Conservation (phyloP, 2,797 vertebrate species). For the Cottoperca gobio region DNA sequence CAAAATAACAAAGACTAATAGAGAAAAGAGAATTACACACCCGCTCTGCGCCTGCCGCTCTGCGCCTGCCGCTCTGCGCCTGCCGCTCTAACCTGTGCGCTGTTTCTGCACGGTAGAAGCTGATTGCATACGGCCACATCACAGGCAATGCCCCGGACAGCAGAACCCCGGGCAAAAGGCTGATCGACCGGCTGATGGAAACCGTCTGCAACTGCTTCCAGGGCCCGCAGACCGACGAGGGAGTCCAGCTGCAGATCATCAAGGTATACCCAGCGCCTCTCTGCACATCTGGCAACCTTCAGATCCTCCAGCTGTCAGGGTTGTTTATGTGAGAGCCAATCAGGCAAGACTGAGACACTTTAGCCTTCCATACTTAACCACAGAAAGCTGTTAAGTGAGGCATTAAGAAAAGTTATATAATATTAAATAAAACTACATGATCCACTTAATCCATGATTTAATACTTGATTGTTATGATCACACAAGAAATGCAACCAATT, state of each 20-base stretch:
- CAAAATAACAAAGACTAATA: too few species aligned
- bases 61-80: too few species aligned
- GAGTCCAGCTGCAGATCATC: slow-evolving; percentile 98
- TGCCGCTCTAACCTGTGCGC: neutral
- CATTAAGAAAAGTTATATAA: neutral
- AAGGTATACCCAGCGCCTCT: slow-evolving; percentile 85
- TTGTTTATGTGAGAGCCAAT: neutral
- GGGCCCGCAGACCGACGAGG: slow-evolving; percentile 96
- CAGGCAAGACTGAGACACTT: neutral
- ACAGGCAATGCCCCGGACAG: slow-evolving; percentile 97
- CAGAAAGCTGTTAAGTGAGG: neutral
- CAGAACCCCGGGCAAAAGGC: slow-evolving; percentile 90
- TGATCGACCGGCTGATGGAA: slow-evolving; percentile 96
- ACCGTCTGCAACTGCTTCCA: slow-evolving; percentile 97
- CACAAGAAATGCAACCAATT: too few species aligned
- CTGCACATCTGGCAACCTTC: slow-evolving; percentile 17
- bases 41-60: too few species aligned
- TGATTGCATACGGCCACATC: slow-evolving; percentile 98
- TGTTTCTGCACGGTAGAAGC: slow-evolving; percentile 85
- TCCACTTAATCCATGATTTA: neutral
- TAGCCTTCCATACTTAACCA: neutral
- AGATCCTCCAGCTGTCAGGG: slow-evolving; percentile 25
- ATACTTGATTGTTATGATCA: neutral
- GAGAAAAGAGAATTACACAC: neutral
- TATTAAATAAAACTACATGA: neutral